phyloP scores from a whole-genome alignment of 2,888 invertebrate genomes.

The Melanostoma mellinum region DNA sequence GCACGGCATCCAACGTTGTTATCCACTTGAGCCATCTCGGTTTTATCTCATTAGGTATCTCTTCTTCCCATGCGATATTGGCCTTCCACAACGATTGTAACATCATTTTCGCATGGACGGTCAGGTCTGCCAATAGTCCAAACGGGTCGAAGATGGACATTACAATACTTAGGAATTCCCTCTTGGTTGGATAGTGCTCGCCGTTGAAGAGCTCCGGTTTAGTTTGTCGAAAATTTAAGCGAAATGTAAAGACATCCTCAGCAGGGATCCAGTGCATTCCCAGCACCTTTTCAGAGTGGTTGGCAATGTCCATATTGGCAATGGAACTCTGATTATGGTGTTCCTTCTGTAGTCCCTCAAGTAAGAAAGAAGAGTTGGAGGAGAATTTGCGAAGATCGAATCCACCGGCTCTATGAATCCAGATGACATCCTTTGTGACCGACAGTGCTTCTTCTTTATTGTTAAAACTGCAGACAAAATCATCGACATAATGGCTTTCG shows the following conservation, averaged over 20 bases:
- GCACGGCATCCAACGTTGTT: background rate
- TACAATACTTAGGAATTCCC: too few species aligned
- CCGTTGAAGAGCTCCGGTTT: background rate
- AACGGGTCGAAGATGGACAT: too few species aligned
- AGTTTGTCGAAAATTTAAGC: background rate
- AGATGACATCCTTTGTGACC: conserved; percentile 6
- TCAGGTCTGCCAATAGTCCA: too few species aligned
- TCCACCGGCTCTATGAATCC: conserved; percentile 18
- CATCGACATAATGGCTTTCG: conserved; percentile 32
- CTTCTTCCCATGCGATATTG: background rate
- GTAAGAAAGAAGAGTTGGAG: conserved; percentile 21
- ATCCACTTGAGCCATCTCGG: background rate
- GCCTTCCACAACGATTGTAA: background rate
- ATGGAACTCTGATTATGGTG: background rate
- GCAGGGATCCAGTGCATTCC: conserved; percentile 16
- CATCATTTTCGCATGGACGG: conserved; percentile 19
- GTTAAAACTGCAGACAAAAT: conserved; percentile 35
- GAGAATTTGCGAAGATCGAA: conserved; percentile 29
- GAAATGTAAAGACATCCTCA: background rate
- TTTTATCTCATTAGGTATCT: background rate
- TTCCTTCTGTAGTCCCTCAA: background rate
- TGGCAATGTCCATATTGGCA: conserved; percentile 6
- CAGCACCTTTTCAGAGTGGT: conserved; percentile 13
- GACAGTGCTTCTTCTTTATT: conserved; percentile 24
- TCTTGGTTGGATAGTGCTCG: conserved; percentile 5